Conservation (phyloP, 2,888 invertebrate species). For the Perizoma flavofasciatum region DNA sequence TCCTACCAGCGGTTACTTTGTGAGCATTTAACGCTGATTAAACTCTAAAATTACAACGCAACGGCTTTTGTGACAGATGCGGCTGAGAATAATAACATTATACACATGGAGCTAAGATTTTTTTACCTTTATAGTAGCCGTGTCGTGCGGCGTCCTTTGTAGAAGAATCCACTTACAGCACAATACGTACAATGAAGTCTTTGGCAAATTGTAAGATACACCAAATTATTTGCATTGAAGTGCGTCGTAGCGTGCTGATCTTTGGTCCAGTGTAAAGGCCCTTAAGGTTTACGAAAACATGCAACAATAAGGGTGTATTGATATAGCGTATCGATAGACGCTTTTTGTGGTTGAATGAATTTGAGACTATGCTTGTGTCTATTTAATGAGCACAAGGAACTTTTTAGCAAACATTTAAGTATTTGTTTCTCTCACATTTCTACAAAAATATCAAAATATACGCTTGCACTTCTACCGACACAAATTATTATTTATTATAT, state of each 20-base stretch:
- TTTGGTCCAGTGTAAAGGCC: slow-evolving; percentile 61
- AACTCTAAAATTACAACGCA: slow-evolving; percentile 82
- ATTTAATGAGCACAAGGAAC: too few species aligned
- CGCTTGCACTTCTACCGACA: too few species aligned
- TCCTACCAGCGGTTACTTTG: slow-evolving; percentile 69
- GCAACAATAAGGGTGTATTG: slow-evolving; percentile 64
- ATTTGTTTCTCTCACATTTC: too few species aligned
- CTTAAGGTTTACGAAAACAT: slow-evolving; percentile 80
- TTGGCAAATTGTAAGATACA: slow-evolving; percentile 83
- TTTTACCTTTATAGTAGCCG: slow-evolving; percentile 56
- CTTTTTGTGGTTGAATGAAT: slow-evolving; percentile 30
- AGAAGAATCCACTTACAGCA: slow-evolving; percentile 77
- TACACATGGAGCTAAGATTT: slow-evolving; percentile 59
- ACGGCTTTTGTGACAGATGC: slow-evolving; percentile 81
- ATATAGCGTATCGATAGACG: slow-evolving; percentile 56
- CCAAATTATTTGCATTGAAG: slow-evolving; percentile 80
- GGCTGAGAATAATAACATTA: slow-evolving; percentile 80
- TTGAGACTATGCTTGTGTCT: slow-evolving; percentile 10
- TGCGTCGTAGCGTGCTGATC: slow-evolving; percentile 68
- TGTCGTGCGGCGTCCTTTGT: slow-evolving; percentile 75
- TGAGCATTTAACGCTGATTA: slow-evolving; percentile 83
- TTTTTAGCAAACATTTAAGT: too few species aligned
- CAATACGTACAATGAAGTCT: slow-evolving; percentile 75
- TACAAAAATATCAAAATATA: too few species aligned
- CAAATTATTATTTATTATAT: too few species aligned